Percentiles rank a stretch among this genome's conserved stretches.
phyloP scores from a whole-genome alignment of 2,888 invertebrate species.

The Coleophora deauratella region DNA sequence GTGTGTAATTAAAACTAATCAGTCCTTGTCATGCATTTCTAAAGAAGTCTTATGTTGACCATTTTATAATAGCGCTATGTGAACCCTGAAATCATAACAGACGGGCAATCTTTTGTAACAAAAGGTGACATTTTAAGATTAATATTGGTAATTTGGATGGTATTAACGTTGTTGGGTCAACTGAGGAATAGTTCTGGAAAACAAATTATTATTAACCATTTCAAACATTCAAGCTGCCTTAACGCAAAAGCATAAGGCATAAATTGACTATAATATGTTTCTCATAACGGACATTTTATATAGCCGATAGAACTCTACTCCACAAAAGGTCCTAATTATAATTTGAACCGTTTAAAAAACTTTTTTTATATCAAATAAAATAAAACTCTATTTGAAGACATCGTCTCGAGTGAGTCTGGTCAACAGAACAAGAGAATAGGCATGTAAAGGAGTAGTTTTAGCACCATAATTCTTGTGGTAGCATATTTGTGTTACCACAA shows the following conservation, averaged over 20 bases:
- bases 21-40: slow-evolving; percentile 36
- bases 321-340: slow-evolving; percentile 66
- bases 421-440: slow-evolving; percentile 50
- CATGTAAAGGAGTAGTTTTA: slow-evolving; percentile 23
- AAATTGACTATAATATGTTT: slow-evolving; percentile 2
- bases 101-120: slow-evolving; percentile 44
- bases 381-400: slow-evolving; percentile 62
- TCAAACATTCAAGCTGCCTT: not conserved
- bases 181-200: slow-evolving; percentile 23
- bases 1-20: slow-evolving; percentile 36
- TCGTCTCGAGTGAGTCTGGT: slow-evolving; percentile 61
- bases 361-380: slow-evolving; percentile 65
- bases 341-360: slow-evolving; percentile 67
- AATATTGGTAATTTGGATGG: slow-evolving; percentile 59
- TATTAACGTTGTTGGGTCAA: slow-evolving; percentile 49
- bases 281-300: not conserved
- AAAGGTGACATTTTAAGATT: slow-evolving; percentile 59
- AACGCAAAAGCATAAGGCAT: slow-evolving; percentile 4
- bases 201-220: slow-evolving; percentile 7
- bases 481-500: no score
- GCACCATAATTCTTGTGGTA: no score
- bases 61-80: no score
- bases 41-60: slow-evolving; percentile 12
- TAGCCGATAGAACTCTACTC: slow-evolving; percentile 27
- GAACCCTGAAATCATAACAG: slow-evolving; percentile 21